Evolutionary conservation across 2,113 vertebrate genomes (phyloP), one percentile per base, ranked within the genome.

Genomic region (Hyla sarda): DNA sequence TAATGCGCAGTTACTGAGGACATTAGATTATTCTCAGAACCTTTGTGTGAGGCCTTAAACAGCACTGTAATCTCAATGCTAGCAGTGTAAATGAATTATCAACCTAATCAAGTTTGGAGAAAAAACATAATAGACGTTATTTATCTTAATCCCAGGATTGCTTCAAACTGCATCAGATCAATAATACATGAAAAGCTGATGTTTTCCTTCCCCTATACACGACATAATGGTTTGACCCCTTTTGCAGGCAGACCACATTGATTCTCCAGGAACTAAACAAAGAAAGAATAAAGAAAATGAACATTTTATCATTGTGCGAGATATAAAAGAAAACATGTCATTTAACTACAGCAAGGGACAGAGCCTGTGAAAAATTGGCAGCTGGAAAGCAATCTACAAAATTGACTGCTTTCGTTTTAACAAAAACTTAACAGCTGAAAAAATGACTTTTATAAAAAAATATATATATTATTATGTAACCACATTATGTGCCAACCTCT

Each of bases 1-100:
- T 86, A 54, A 45, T 80, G 32, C 50, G 34, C 67, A 19, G 34
- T 65, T 69, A 25, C 47, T 69, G 17, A 79, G 62, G 13, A 50
- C 17, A 73, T 45, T 60, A 60, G 32, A 56, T 73, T 73, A 56
- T 83, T 23, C 54, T 79, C 50, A 12, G 75, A 13, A 77, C 52
- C 52, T 74, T 47, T 45, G 23, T 83, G 45, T 72, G 11, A 34
- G 50, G 23, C 14, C 50, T 83, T 37, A 83, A 54, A 37, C 32
- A 60, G 28, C 32, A 10, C 7, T 17, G 34, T 34, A 37, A 81
- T 17, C 45, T 82, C 9, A 34, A 74, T 25, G 19, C 32, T 37
- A 74, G 34, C 69, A 41, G 23, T 17, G 32, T 60, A 28, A 83
- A 74, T 73, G 1, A 41, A 45, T 56, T 41, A 52, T 74, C 82